Evolutionary conservation across 1,140 invertebrate species (phyloP), one percentile per base, ranked within the genome.

Genomic region (Drosophila bocki): DNA sequence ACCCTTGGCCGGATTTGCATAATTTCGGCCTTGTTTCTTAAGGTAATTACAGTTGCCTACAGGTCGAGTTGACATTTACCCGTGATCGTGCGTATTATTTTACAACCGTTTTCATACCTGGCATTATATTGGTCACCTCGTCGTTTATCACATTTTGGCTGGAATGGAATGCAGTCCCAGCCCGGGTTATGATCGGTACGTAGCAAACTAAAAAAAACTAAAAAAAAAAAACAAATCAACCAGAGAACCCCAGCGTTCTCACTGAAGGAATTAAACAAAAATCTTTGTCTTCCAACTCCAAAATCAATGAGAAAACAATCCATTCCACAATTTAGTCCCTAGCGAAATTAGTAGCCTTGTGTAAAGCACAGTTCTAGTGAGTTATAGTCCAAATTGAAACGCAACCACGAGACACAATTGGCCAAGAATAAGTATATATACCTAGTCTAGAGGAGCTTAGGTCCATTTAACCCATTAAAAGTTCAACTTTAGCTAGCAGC

Each of bases 111-210:
- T 98, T 98, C 94, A 98, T 98, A 93, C 98, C 98, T 78, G 97
- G 97, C 81, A 98, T 98, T 93, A 98, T 98, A 94, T 95, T 98
- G 93, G 97, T 98, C 82, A 98, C 97, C 80, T 98, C 97, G 93
- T 98, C 97, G 81, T 98, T 98, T 94, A 97, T 97, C 91, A 96
- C 96, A 65, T 93, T 92, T 95, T 98, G 97, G 97, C 95, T 98
- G 91, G 97, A 98, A 94, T 98, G 97, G 97, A 98, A 98, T 94
- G 97, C 97, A 72, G 97, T 98, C 80, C 97, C 97, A 92, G 97
- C 97, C 91, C 95, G 97, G 93, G 97, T 98, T 82, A 97, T 97
- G 96, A 97, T 97, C 95, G 97, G 97, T 97, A 94, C 95, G 94
- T 94, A 79, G 68, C 42, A 47, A 67, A 75, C 41, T 9, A 33